These are phyloP conservation scores for Amiota minor DNA, from an alignment of 2,888 invertebrate genomes.

Conservation along the genomic window DNA sequence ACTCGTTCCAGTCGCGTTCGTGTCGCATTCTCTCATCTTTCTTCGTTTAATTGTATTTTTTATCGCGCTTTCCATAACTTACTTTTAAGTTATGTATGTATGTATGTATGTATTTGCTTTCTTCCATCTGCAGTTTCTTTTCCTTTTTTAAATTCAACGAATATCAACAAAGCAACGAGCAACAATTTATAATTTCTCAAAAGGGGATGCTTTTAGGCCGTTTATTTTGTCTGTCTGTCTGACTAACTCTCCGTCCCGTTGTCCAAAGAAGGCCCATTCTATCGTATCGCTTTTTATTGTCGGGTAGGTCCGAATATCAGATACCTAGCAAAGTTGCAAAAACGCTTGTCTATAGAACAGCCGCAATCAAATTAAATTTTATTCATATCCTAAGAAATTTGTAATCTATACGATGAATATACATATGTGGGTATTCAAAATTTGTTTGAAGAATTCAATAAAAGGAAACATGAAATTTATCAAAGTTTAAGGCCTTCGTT, in stretches of 20 bases:
- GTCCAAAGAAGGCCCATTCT: constrained; percentile 7
- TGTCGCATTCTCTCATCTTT: background rate
- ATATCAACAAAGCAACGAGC: constrained; percentile 32
- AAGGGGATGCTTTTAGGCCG: constrained; percentile 23
- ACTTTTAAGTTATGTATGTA: constrained; percentile 14
- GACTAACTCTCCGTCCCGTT: background rate
- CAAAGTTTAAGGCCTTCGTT: too few relatives aligned
- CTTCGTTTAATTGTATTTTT: constrained; percentile 24
- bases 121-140: background rate
- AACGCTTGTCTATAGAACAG: background rate
- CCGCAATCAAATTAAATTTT: background rate
- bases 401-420: too few relatives aligned
- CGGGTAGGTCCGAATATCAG: background rate
- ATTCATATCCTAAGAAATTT: too few relatives aligned
- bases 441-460: too few relatives aligned
- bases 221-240: background rate
- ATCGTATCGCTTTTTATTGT: background rate
- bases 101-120: background rate
- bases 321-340: background rate
- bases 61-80: constrained; percentile 24
- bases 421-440: too few relatives aligned
- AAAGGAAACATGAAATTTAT: too few relatives aligned
- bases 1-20: too few relatives aligned
- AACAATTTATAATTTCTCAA: constrained; percentile 32
- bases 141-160: constrained; percentile 9